A percentile compares a stretch with the other conserved stretches of the same genome.
These are phyloP conservation scores for Tarsius wallacei DNA, from an alignment of 2,797 vertebrate species.

Conservation along the genomic window DNA sequence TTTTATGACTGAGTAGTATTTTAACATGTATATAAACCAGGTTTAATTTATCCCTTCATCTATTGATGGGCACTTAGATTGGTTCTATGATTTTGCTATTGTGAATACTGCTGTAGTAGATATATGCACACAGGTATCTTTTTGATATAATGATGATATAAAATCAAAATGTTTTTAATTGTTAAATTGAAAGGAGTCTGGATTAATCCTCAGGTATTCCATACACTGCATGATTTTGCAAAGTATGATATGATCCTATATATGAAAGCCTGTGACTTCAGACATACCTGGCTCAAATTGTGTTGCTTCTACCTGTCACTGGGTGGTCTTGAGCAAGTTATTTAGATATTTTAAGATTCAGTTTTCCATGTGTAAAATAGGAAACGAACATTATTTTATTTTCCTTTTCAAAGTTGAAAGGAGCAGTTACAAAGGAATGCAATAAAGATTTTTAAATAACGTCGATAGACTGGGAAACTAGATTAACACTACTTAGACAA, in stretches of 20 bases:
- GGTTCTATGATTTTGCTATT: too few species aligned
- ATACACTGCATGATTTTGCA: background rate
- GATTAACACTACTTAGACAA: background rate
- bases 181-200: background rate
- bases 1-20: too few species aligned
- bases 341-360: background rate
- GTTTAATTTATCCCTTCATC: too few species aligned
- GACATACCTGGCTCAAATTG: background rate
- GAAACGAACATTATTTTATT: background rate
- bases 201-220: background rate
- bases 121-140: too few species aligned
- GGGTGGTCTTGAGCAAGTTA: background rate
- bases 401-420: constrained; percentile 37
- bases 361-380: constrained; percentile 32
- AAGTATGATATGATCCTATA: fast-evolving
- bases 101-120: too few species aligned
- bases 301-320: background rate
- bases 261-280: background rate
- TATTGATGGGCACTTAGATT: too few species aligned
- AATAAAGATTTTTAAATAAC: constrained; percentile 41
- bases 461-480: background rate
- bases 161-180: background rate
- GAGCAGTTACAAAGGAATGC: background rate
- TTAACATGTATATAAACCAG: too few species aligned
- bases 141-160: too few species aligned